Evolutionary conservation across 2,113 vertebrate species (phyloP), one percentile per base, ranked within the genome.

Genomic region (Bujurquina vittata): DNA sequence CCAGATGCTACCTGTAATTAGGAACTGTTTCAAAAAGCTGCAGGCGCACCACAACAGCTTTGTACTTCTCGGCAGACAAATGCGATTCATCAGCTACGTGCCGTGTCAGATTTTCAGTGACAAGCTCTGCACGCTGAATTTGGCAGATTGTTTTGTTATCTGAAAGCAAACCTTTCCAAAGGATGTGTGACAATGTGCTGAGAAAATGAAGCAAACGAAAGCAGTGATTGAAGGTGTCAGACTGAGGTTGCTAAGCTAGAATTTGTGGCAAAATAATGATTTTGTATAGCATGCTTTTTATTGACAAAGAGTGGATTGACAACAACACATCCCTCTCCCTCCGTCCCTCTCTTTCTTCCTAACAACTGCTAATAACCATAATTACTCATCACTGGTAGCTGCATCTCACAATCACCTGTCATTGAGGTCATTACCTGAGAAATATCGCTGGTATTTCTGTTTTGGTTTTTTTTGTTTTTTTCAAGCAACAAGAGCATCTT

Each of bases 1-100:
- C 88, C 87, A 90, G 87, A 88, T 85, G 91, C 77, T 86, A 33
- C 55, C 4, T 61, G 79, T 89, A 86, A 88, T 88, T 84, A 84
- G 63, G 56, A 77, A 72, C 49, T 1, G 1, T 86, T 85, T 78
- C 26, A 75, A 61, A 83, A 72, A 56, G 56, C 84, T 84, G 56
- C 49, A 57, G 23, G 83, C 0, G 1, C 43, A 40, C 55, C 2
- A 14, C 63, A 79, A 65, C 62, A 79, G 91, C 83, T 90, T 81
- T 88, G 69, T 49, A 82, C 52, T 88, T 43, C 15, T 81, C 78
- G 80, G 58, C 60, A 37, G 61, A 79, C 81, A 65, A 83, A 85
- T 61, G 76, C 46, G 82, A 88, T 77, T 76, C 69, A 57, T 81
- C 67, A 65, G 65, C 60, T 26, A 9, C 22, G 57, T 76, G 81